Base-by-base conservation (phyloP, 2,888 invertebrate species). In the Cancer borealis region DNA sequence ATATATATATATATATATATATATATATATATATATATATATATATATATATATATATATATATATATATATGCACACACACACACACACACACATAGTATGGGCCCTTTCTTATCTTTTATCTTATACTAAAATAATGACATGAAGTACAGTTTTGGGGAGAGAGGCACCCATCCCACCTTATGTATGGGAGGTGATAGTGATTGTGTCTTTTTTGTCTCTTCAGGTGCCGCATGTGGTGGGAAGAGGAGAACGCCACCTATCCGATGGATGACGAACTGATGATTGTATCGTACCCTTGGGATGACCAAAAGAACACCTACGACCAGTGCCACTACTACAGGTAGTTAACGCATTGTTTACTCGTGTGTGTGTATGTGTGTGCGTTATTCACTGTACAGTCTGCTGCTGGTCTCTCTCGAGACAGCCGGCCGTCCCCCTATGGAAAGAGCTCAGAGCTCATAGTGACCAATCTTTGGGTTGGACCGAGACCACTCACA, bases 161-260 rank as follows among this genome's bases (percentile, higher is more conserved):
- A n/a, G n/a, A n/a, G n/a, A n/a, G n/a, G n/a, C n/a, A n/a, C n/a
- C n/a, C n/a, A n/a, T n/a, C n/a, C n/a, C n/a, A n/a, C n/a, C n/a
- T n/a, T 54, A 8, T 54, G 54, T 54, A 54, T 54, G 5, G 12
- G 12, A 8, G 54, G 54, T 54, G 54, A 5, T 54, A 12, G 5
- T 54, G 54, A 54, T 54, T 5, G 12, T 54, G 54, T 8, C 12
- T 54, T 12, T 8, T 54, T 5, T 54, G 54, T 54, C 6, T 46
- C n/a, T 26, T 12, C 91, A 93, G 93, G 66, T 93, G 93, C 30
- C 93, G 91, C 10, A 84, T 93, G 79, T 66, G 54, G 60, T 93
- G 93, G 93, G 93, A 93, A 66, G 91, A 30, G 17, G 91, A 90
- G 14, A 88, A 79, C 73, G 90, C 93, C 26, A 89, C 66, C 39